Base-by-base conservation (phyloP, 2,797 vertebrate genomes). In the Premnoplex brunnescens region DNA sequence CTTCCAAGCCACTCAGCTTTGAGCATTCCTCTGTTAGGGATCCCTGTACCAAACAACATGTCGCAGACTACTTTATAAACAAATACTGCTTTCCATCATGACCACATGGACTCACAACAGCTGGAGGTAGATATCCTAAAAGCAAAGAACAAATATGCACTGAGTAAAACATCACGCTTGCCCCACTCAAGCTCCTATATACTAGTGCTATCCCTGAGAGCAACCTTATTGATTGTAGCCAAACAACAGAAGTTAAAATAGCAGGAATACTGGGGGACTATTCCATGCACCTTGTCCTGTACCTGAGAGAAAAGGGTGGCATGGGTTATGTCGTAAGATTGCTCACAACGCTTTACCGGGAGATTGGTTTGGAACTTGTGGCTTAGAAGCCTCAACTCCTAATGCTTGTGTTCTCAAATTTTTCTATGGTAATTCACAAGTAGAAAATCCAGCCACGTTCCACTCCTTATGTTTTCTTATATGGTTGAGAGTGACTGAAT, bases 81-180 rank as follows among this genome's bases (percentile, higher is more conserved):
- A 71, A 32, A 34, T 49, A 14, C 9, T 55, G 14, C n/a, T 88
- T 72, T 73, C 24, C 21, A 34, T 20, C 4, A 7, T 84, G 12
- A 52, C 11, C 8, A 27, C 24, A 19, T 0, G 0, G 39, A 36
- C 15, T 51, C 41, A 68, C 27, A 68, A 3, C 7, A 10, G 39
- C 9, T 27, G 27, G 21, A 79, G 22, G 9, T 17, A 3, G 16
- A 32, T 63, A 34, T 51, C 21, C 39, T 36, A 64, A 51, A 59
- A 66, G 4, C 5, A 93, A 79, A 67, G 28, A 59, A 52, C 7
- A 56, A 60, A 39, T 44, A 43, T 19, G 5, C 22, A 64, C 28
- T 0, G 0, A 21, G 28, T 52, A 30, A 80, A 83, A 56, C 0
- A 0, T 37, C 6, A 12, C 8, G 9, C 6, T n/a, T 20, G 4